Evolutionary conservation across 2,888 invertebrate species (phyloP), one percentile per base, ranked within the genome.

Genomic region (Amiota mariae): DNA sequence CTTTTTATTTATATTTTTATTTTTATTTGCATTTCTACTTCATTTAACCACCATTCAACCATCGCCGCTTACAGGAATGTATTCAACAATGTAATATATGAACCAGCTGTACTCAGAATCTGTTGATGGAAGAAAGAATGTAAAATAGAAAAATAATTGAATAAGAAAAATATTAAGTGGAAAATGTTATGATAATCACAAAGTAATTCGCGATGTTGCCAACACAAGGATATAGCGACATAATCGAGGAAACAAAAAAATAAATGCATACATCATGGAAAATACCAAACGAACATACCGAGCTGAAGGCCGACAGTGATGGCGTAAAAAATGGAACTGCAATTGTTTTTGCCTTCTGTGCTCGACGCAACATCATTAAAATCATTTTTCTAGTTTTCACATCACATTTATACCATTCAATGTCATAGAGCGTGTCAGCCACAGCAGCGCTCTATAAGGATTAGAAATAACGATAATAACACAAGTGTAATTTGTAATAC

Each of bases 371-470:
- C 76, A 89, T 87, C 85, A 89, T 86, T 81, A 89, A 84, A 82
- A 89, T 83, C 81, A 89, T 87, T 85, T 86, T 87, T 73, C 87
- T 85, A 79, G 88, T 88, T 75, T 79, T 79, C 75, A 76, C 81
- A 79, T 89, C 88, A 77, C 89, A 89, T 82, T 88, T 89, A 72
- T 88, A 89, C 89, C 89, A 89, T 76, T 87, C 88, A 77, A 82
- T 81, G 79, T 86, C 82, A 73, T 89, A 89, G 72, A 87, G 79
- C 13, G 85, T 80, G 78, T 83, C 82, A 73, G 88, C 87, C 71
- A 89, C 80, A 64, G 84, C 83, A 54, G 82, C 72, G 76, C 89
- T 89, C 89, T 89, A 77, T 47, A 72, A 78, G 59, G 12, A 70
- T 63, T 66, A 72, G 15, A 57, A 57, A 36, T 6, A 20, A 64